Conservation (phyloP, 1,140 invertebrate species). For the Zelostemma sp. region DNA sequence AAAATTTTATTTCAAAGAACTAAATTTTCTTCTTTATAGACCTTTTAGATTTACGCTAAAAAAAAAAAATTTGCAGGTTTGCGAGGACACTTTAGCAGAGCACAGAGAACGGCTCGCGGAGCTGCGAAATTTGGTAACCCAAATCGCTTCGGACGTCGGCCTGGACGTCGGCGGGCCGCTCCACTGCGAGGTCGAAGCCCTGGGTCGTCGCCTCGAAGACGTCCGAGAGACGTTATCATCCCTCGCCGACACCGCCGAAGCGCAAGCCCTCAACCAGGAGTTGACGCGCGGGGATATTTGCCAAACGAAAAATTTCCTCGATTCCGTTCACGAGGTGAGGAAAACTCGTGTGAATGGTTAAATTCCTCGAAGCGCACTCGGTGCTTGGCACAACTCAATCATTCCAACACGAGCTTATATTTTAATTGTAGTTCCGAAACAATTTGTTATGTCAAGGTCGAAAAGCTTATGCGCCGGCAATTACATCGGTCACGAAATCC, state of each 20-base stretch:
- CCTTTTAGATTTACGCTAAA: too few species aligned
- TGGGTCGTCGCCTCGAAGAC: conserved; percentile 82
- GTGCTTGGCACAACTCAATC: conserved; percentile 69
- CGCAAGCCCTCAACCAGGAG: conserved; percentile 71
- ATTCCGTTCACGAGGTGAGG: conserved; percentile 76
- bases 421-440: conserved; percentile 69
- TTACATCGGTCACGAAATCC: conserved; percentile 68
- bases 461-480: conserved; percentile 57
- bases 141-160: conserved; percentile 83
- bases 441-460: conserved; percentile 70
- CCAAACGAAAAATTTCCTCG: conserved; percentile 74
- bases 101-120: conserved; percentile 78
- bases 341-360: conserved; percentile 17
- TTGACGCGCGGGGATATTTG: conserved; percentile 72
- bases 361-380: conserved; percentile 30
- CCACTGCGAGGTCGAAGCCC: conserved; percentile 81
- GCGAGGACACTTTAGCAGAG: conserved; percentile 80
- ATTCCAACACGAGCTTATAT: conserved; percentile 66
- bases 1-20: too few species aligned
- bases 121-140: conserved; percentile 79
- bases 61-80: too few species aligned
- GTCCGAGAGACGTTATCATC: conserved; percentile 80
- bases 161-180: conserved; percentile 77
- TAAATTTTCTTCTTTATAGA: too few species aligned
- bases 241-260: conserved; percentile 81